Evolutionary conservation across 2,888 invertebrate species (phyloP).

Genomic region (Hirtodrosophila cameraria): DNA sequence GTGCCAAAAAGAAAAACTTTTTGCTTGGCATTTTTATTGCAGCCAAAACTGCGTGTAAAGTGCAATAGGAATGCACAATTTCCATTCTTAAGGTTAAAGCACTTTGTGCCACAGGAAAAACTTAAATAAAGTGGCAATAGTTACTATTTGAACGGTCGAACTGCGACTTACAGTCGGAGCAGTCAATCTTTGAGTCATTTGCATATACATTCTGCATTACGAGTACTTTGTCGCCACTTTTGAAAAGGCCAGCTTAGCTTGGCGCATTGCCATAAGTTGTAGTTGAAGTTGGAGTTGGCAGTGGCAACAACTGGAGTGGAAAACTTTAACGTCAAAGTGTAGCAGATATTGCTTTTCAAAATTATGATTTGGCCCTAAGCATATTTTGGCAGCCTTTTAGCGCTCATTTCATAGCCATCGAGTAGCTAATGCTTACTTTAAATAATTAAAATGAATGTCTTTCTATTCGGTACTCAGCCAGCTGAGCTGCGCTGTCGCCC

Average conservation of each 20-base stretch:
- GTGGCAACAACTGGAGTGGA: constrained; percentile 40
- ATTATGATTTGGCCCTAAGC: constrained; percentile 32
- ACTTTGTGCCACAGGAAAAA: constrained; percentile 51
- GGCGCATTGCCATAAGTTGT: constrained; percentile 12
- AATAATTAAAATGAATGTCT: constrained; percentile 74
- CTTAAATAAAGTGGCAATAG: constrained; percentile 68
- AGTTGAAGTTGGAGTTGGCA: constrained; percentile 5
- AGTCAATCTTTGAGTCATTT: constrained; percentile 57
- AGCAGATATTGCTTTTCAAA: constrained; percentile 42
- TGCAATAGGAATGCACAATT: constrained; percentile 35
- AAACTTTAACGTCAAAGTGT: constrained; percentile 39
- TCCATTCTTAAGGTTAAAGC: constrained; percentile 44
- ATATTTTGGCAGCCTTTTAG: constrained; percentile 9
- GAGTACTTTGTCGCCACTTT: constrained; percentile 65
- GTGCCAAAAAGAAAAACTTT: constrained; percentile 30
- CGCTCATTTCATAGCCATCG: constrained; percentile 6
- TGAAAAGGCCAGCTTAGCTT: constrained; percentile 33
- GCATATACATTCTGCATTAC: constrained; percentile 70
- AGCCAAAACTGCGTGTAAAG: constrained; percentile 39
- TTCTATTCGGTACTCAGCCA: constrained; percentile 30
- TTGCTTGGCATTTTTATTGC: constrained; percentile 23
- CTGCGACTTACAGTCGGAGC: constrained; percentile 5
- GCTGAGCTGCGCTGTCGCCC: not conserved
- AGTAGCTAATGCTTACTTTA: constrained; percentile 39
- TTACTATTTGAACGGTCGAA: constrained; percentile 27